These are phyloP conservation scores for Drosophila simulans DNA, from an alignment of 1,140 invertebrate genomes.

Conservation along the genomic window DNA sequence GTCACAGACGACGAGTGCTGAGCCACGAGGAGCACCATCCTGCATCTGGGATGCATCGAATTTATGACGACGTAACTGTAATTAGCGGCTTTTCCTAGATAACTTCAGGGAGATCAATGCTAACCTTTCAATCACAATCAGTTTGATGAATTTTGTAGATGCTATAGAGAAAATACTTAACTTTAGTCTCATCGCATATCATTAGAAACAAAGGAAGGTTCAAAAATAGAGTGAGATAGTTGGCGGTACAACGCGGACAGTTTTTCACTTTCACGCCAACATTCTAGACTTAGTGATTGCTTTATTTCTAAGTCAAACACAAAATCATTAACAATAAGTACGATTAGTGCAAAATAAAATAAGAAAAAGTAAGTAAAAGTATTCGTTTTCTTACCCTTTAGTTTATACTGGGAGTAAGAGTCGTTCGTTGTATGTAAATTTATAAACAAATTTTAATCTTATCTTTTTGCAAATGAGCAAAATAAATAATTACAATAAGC, in stretches of 20 bases:
- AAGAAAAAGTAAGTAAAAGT: not conserved
- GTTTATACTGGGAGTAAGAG: too few relatives aligned
- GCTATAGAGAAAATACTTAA: constrained; percentile 14
- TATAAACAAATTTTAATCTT: too few relatives aligned
- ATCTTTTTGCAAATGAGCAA: too few relatives aligned
- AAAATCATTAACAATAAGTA: not conserved
- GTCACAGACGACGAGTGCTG: constrained; percentile 82
- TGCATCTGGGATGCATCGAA: constrained; percentile 33
- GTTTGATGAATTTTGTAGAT: constrained; percentile 23
- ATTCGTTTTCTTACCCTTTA: too few relatives aligned
- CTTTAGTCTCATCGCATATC: constrained; percentile 33
- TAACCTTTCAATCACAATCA: constrained; percentile 42
- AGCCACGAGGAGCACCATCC: constrained; percentile 8
- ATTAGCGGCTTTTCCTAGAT: constrained; percentile 26
- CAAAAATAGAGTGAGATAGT: not conserved
- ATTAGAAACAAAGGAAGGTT: constrained; percentile 1
- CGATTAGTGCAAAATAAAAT: not conserved
- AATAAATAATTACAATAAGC: too few relatives aligned
- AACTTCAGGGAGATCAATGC: constrained; percentile 57
- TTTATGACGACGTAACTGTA: constrained; percentile 46
- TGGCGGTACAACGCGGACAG: constrained; percentile 15
- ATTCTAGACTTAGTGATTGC: constrained; percentile 15
- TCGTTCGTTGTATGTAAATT: too few relatives aligned
- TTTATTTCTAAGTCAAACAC: too few relatives aligned
- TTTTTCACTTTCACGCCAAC: constrained; percentile 25